These are phyloP conservation scores for Aphodius granarius DNA, from an alignment of 2,888 invertebrate species.

Conservation along the genomic window DNA sequence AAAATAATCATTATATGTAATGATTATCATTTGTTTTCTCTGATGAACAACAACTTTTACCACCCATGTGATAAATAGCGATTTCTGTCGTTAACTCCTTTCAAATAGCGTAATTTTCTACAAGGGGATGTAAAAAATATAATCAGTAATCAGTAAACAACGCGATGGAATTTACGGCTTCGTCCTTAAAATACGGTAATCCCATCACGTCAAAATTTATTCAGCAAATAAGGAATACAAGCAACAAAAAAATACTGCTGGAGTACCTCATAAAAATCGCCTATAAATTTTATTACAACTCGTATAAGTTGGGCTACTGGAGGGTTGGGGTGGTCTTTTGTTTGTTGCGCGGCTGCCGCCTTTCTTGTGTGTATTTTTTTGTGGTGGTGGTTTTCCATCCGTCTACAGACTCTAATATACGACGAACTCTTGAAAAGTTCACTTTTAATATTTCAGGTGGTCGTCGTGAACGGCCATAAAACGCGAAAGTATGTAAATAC, in stretches of 20 bases:
- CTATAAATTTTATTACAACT: slow-evolving; percentile 11
- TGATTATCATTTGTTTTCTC: no score
- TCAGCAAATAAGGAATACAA: neutral
- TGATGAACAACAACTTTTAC: no score
- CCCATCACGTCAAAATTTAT: neutral
- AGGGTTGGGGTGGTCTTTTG: neutral
- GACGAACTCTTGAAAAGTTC: neutral
- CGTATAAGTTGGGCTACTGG: neutral
- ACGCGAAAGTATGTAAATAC: slow-evolving; percentile 25
- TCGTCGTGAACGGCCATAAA: slow-evolving; percentile 24
- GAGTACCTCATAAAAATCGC: slow-evolving; percentile 1
- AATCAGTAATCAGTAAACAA: no score
- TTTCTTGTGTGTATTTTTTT: neutral
- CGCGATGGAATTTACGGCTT: neutral
- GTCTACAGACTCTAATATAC: neutral
- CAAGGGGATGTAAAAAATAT: no score
- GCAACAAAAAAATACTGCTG: neutral
- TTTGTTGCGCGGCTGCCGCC: neutral
- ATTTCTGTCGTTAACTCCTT: no score
- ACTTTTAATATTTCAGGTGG: slow-evolving; percentile 25
- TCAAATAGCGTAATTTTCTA: no score
- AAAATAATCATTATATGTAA: no score
- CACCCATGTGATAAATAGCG: no score
- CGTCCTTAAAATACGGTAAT: neutral
- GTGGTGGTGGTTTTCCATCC: neutral